Percentiles rank a stretch among this genome's conserved stretches.
These are phyloP conservation scores for Boleophthalmus pectinirostris DNA, from an alignment of 2,113 vertebrate species.

Conservation along the genomic window DNA sequence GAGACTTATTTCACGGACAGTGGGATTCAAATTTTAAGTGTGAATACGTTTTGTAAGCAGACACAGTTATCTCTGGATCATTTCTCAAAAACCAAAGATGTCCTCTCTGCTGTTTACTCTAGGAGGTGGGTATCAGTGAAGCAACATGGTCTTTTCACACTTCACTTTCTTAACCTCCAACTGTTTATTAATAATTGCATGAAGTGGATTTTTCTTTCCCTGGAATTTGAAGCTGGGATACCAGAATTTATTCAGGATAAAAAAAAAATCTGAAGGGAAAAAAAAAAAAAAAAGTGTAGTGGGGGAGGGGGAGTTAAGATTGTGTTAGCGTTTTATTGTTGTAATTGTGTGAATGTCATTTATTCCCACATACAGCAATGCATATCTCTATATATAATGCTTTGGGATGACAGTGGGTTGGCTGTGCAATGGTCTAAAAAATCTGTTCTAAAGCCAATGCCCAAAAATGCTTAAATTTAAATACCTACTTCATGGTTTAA, in stretches of 20 bases:
- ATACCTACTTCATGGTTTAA: too few species aligned
- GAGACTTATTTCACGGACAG: neutral
- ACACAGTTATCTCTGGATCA: constrained; percentile 61
- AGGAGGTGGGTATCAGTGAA: constrained; percentile 78
- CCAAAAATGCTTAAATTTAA: too few species aligned
- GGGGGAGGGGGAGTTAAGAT: too few species aligned
- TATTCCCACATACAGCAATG: too few species aligned
- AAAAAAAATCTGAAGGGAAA: too few species aligned
- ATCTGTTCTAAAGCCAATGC: too few species aligned
- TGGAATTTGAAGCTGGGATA: neutral
- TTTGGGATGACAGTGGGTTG: too few species aligned
- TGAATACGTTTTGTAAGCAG: constrained; percentile 55
- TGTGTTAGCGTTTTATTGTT: too few species aligned
- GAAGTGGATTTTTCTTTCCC: neutral
- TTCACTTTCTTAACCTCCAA: constrained; percentile 78
- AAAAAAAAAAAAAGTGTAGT: too few species aligned
- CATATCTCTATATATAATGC: neutral
- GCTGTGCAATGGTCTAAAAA: too few species aligned
- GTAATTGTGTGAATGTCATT: too few species aligned
- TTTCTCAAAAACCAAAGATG: constrained; percentile 45
- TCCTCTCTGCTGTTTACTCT: constrained; percentile 76
- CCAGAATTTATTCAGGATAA: neutral
- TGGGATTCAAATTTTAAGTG: neutral
- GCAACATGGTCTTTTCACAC: constrained; percentile 67
- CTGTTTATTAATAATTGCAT: neutral